These are phyloP conservation scores for Catostomus latipinnis DNA, from an alignment of 2,797 vertebrate species.

Conservation along the genomic window DNA sequence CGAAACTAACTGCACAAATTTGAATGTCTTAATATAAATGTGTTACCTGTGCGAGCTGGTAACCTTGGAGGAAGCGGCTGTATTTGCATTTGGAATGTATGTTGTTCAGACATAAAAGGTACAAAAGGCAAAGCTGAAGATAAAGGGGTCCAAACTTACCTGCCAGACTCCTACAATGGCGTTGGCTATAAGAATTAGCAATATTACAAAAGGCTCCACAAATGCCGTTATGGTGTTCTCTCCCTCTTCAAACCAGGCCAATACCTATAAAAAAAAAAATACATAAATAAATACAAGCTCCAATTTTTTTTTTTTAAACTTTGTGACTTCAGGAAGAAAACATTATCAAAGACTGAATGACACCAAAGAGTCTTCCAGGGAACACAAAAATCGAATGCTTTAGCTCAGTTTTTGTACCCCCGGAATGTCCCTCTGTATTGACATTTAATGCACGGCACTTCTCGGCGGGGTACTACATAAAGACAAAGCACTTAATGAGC, in stretches of 20 bases:
- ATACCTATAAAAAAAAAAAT: constrained; percentile 78
- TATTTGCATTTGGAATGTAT: neutral
- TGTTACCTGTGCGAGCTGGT: neutral
- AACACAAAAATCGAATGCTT: neutral
- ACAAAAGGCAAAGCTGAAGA: neutral
- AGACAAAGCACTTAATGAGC: constrained; percentile 9
- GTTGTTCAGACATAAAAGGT: neutral
- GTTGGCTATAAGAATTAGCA: constrained; percentile 98
- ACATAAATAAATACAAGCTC: neutral
- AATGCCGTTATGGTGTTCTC: constrained; percentile 98
- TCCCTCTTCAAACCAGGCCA: constrained; percentile 99
- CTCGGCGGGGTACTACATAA: neutral
- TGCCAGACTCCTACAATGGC: constrained; percentile 99
- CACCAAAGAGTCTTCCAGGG: neutral
- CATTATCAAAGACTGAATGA: neutral
- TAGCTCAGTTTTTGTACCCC: neutral
- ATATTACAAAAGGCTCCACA: constrained; percentile 98
- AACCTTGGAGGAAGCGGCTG: neutral
- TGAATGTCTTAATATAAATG: neutral
- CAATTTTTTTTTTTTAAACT: neutral
- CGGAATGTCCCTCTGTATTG: constrained; percentile 2
- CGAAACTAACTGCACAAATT: neutral
- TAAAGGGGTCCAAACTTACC: constrained; percentile 76
- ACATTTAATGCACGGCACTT: constrained; percentile 16
- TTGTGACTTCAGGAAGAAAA: neutral